These are phyloP conservation scores for Tragulus kanchil DNA, from an alignment of 2,113 vertebrate genomes.

Conservation along the genomic window DNA sequence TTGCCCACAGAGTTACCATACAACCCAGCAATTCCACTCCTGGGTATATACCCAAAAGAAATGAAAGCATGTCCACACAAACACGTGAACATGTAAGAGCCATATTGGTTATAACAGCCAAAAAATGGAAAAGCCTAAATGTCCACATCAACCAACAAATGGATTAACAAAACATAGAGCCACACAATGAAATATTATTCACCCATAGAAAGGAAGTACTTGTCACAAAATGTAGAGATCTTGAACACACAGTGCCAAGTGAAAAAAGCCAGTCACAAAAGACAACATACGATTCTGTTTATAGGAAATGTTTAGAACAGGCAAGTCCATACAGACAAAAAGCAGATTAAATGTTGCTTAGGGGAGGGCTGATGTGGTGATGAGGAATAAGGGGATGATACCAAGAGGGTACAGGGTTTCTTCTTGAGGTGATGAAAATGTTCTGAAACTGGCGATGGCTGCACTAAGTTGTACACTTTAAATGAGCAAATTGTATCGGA, in stretches of 20 bases:
- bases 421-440: slow-evolving; percentile 22
- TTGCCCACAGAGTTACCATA: background rate
- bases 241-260: background rate
- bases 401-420: background rate
- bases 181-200: background rate
- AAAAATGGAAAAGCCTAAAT: background rate
- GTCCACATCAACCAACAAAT: background rate
- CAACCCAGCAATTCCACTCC: background rate
- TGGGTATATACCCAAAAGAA: background rate
- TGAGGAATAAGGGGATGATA: background rate
- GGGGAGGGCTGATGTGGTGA: background rate
- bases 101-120: background rate
- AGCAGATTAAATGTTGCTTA: background rate
- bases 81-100: background rate
- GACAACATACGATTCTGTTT: background rate
- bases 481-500: background rate
- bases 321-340: background rate
- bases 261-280: slow-evolving; percentile 4
- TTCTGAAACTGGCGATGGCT: background rate
- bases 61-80: background rate
- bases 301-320: background rate
- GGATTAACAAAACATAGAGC: background rate
- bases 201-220: background rate
- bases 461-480: background rate
- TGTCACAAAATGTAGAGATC: background rate